Base-by-base conservation (phyloP, 2,888 invertebrate genomes). In the Maniola hyperantus region DNA sequence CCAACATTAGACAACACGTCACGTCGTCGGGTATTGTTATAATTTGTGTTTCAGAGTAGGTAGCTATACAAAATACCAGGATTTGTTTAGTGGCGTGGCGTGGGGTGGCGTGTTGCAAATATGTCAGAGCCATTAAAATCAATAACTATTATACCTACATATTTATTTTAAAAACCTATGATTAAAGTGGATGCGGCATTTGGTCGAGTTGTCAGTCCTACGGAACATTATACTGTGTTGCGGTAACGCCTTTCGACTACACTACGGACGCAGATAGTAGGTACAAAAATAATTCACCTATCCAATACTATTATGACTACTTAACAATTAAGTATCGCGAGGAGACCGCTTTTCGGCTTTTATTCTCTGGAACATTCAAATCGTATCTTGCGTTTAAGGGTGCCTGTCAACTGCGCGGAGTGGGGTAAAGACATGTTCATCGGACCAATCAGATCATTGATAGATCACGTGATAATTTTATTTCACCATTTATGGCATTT, bases 221-320 rank as follows among this genome's bases (percentile, higher is more conserved):
- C 78, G 80, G 80, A 83, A 82, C 83, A 82, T 73, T 74, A 79
- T 76, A 75, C 77, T 79, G 82, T 83, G 85, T 85, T 79, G 84
- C 85, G 89, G 90, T 88, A 88, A 89, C 91, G 87, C 86, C 87
- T 81, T n/a, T 83, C 83, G 20, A 75, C 83, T 87, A 82, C 77
- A 81, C 88, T 89, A 89, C 84, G 87, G 88, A 89, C 89, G 89
- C 81, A 80, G 88, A 86, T 77, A 76, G 81, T 88, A 87, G 88
- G 89, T 92, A 92, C 90, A 92, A 92, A 92, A 91, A 91, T 91
- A 91, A 80, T 91, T 91, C 88, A 88, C 91, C 91, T 92, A 92
- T 91, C 79, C 80, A 83, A 86, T 91, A 91, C 82, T 89, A 91
- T 90, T 90, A 92, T 83, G 72, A 89, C 91, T 92, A 92, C 91